Evolutionary conservation across 2,888 invertebrate genomes (phyloP).

Genomic region (Tipula unca): DNA sequence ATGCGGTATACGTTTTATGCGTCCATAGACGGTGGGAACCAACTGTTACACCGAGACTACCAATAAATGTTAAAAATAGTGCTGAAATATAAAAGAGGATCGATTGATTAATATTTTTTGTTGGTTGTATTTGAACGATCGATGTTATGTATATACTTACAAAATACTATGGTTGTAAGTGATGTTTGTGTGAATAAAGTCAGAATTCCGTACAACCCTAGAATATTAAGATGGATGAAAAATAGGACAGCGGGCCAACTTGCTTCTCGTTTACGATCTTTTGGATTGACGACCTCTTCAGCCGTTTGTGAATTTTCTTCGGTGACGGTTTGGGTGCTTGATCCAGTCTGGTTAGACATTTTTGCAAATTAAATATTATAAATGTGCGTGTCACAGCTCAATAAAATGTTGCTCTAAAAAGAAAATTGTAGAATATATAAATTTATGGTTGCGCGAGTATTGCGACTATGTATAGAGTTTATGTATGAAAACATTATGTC

Average conservation of each 20-base stretch:
- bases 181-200: constrained; percentile 51
- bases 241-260: constrained; percentile 66
- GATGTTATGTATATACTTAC: constrained; percentile 44
- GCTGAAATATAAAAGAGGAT: constrained; percentile 46
- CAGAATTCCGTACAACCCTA: constrained; percentile 57
- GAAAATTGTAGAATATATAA: too few species aligned
- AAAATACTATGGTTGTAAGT: constrained; percentile 52
- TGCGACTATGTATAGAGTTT: too few species aligned
- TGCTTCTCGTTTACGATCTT: constrained; percentile 47
- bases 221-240: constrained; percentile 62
- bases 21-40: constrained; percentile 94
- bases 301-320: neutral
- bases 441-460: too few species aligned
- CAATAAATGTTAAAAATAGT: constrained; percentile 50
- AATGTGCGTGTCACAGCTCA: too few species aligned
- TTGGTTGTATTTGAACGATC: too few species aligned
- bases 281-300: neutral
- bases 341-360: neutral
- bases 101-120: neutral
- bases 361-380: neutral
- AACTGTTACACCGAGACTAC: constrained; percentile 73
- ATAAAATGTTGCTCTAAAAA: too few species aligned
- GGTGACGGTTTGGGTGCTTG: neutral
- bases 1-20: constrained; percentile 75
- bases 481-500: too few species aligned